Base-by-base conservation (phyloP, 2,113 vertebrate genomes). In the Marmota monax region DNA sequence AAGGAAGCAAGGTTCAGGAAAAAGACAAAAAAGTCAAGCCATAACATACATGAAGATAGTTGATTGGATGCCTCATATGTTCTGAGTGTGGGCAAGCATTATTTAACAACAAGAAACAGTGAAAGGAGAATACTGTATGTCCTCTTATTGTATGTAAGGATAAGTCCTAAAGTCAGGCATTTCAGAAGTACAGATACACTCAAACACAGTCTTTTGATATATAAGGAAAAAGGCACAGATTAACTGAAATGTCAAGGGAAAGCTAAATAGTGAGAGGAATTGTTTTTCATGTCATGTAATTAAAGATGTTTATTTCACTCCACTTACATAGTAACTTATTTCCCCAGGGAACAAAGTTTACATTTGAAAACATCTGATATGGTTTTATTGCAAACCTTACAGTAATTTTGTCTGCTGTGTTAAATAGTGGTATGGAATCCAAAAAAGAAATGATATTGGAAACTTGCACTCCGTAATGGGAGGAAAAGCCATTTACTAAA, bases 401-500 rank as follows among this genome's bases (percentile, higher is more conserved):
- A 83, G 13, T 85, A 89, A 74, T 88, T 88, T 78, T 67, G 6
- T 88, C 70, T 94, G 45, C 77, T 88, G 53, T 77, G 11, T 84
- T 88, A 84, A 51, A 13, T 13, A 51, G 72, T 67, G 18, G 77
- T 63, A 72, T 56, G 25, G 53, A 88, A 61, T 94, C n/a, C 53
- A 93, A 90, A 20, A 7, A 45, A 86, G 79, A 25, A 93, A 84
- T 86, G 63, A 56, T 29, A 53, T 17, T 82, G 73, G 63, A 88
- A 88, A 90, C 27, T 42, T n/a, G 17, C n/a, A 13, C 76, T 74
- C 18, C 37, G 18, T 42, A 27, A 8, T 87, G 39, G 17, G 20
- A 95, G n/a, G 76, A 91, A 86, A n/a, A 93, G 25, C 4, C 48
- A 16, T 84, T 95, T 76, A 79, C 70, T 88, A 84, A 94, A 70